These are phyloP conservation scores for Eremophila alpestris DNA, from an alignment of 2,797 vertebrate species.

Conservation along the genomic window DNA sequence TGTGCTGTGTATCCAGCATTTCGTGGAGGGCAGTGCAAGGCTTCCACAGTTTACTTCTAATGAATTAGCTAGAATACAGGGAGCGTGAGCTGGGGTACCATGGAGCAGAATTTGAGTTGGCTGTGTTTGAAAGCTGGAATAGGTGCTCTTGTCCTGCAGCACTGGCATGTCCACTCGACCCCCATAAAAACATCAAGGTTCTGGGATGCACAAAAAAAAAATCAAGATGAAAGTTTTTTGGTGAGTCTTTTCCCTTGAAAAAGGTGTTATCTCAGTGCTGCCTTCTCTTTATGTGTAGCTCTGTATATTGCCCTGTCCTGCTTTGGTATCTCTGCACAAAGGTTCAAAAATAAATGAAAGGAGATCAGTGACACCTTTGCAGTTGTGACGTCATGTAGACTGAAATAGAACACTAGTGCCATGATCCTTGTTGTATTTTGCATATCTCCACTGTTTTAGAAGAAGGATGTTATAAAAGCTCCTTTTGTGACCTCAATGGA, in stretches of 20 bases:
- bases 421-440: neutral
- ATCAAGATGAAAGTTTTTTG: neutral
- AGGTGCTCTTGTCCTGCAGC: neutral
- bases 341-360: neutral
- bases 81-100: fast-evolving
- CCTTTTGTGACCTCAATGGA: neutral
- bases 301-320: neutral
- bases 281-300: neutral
- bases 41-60: neutral
- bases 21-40: fast-evolving
- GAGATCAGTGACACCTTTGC: neutral
- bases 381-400: neutral
- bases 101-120: neutral
- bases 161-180: neutral
- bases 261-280: neutral
- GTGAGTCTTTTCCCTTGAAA: neutral
- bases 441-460: neutral
- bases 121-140: neutral
- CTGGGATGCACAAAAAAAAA: neutral
- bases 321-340: neutral
- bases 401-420: neutral
- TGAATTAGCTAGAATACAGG: neutral
- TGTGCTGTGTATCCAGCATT: neutral
- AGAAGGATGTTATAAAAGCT: neutral
- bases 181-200: neutral